A percentile compares a stretch with the other conserved stretches of the same genome.
Evolutionary conservation across 2,797 vertebrate species (phyloP).

Genomic region (Macroramphosus scolopax): DNA sequence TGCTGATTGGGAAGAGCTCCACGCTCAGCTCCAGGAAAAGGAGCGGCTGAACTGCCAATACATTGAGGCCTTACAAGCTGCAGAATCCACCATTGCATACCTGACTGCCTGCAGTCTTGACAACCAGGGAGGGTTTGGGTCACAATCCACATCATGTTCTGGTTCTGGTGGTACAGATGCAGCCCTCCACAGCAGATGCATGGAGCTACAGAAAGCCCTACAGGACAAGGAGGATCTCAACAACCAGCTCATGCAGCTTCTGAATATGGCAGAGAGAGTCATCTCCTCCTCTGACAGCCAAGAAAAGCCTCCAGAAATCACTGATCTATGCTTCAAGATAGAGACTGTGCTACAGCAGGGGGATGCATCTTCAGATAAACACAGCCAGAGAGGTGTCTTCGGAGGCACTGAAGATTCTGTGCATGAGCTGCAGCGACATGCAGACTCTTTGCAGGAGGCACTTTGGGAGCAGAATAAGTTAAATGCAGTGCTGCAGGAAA

Average conservation of each 20-base stretch:
- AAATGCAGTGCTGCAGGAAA: conserved; percentile 69
- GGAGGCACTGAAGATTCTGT: conserved; percentile 4
- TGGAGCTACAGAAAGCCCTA: conserved; percentile 65
- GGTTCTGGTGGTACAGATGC: conserved; percentile 32
- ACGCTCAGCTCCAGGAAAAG: conserved; percentile 71
- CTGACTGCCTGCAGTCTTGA: conserved; percentile 80
- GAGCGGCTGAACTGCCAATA: conserved; percentile 66
- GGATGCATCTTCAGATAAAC: conserved; percentile 30
- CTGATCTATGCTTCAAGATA: conserved; percentile 60
- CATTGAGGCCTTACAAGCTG: conserved; percentile 71
- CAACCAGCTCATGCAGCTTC: conserved; percentile 65
- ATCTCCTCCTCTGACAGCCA: conserved; percentile 19
- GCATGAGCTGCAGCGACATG: conserved; percentile 54
- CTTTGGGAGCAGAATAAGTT: conserved; percentile 65
- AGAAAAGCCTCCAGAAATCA: conserved; percentile 40
- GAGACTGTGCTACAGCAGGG: conserved; percentile 45
- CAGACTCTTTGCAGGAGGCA: conserved; percentile 67
- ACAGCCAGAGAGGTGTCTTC: background rate
- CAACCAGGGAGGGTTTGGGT: conserved; percentile 58
- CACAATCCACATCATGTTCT: conserved; percentile 6
- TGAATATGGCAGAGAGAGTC: conserved; percentile 63
- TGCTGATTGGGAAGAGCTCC: conserved; percentile 64
- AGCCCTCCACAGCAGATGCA: conserved; percentile 45
- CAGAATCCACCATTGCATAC: conserved; percentile 80
- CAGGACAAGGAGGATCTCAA: conserved; percentile 70